Evolutionary conservation across 2,888 invertebrate species (phyloP), one percentile per base, ranked within the genome.

Genomic region (Diarsia brunnea): DNA sequence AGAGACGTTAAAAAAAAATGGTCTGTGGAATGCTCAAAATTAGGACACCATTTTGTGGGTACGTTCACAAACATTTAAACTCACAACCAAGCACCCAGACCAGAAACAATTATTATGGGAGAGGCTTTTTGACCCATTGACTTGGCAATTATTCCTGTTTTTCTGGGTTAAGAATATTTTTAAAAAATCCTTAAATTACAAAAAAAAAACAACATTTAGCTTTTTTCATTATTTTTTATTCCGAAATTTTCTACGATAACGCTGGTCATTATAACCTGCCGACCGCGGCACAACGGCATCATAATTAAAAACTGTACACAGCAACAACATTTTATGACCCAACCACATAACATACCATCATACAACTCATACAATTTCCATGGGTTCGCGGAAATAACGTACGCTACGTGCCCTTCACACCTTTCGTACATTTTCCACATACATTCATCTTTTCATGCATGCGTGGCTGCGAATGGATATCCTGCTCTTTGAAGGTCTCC

Each of bases 391-490:
- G 83, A 83, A 67, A 79, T 63, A 53, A 55, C 65, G 51, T 53
- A 19, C 21, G 19, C 61, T 64, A 31, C 43, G 67, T 75, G 75
- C 12, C 51, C 45, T 67, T 58, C 58, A 45, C 65, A 65, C 45
- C 31, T 61, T 21, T 53, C 58, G 19, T 63, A 16, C 27, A 84
- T 75, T 79, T 68, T 84, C 53, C n/a, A 64, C 66, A 68, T 82
- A 38, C 84, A 75, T 75, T 79, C 58, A 83, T 60, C 43, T 60
- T 67, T 73, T 60, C 24, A 67, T 38, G 69, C 74, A 55, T 63
- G 69, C 60, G 31, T 73, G 47, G 16, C 58, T 14, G n/a, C 19
- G n/a, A 65, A 27, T 24, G 67, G 31, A 58, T 19, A 38, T 27
- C 27, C 27, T 74, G 80, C 31, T 16, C 24, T 69, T 69, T 58